Conservation (phyloP, 2,888 invertebrate genomes). For the Vesta saturnalis region DNA sequence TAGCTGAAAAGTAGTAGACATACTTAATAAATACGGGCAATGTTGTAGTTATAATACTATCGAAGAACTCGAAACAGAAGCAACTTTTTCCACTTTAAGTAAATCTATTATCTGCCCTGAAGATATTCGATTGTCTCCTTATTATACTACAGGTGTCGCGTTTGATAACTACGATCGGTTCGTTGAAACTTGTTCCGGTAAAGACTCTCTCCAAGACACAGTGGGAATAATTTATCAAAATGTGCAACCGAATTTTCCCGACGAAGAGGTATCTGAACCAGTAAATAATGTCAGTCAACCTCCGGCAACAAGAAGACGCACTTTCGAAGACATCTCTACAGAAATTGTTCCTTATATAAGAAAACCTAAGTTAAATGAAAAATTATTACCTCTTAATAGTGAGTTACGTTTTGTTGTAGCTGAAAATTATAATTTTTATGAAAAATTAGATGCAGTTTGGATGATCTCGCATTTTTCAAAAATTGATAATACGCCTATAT, state of each 20-base stretch:
- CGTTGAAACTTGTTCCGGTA: conserved; percentile 41
- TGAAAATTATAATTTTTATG: background rate
- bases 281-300: background rate
- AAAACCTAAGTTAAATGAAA: conserved; percentile 33
- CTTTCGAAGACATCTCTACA: background rate
- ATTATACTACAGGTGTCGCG: conserved; percentile 30
- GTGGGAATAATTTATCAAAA: conserved; percentile 6
- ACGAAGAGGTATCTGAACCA: background rate
- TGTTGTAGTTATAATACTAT: conserved; percentile 3
- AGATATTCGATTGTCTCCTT: background rate
- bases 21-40: conserved; percentile 13
- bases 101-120: background rate
- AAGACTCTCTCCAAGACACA: conserved; percentile 19
- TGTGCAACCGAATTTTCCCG: background rate
- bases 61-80: conserved; percentile 16
- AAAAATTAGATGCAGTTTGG: background rate
- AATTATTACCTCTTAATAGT: background rate
- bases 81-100: background rate
- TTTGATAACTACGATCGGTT: conserved; percentile 45
- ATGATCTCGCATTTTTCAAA: background rate
- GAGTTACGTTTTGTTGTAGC: background rate
- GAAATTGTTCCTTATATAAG: background rate
- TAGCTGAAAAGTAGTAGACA: conserved; percentile 17
- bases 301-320: background rate
- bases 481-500: conserved; percentile 15